Evolutionary conservation across 2,113 vertebrate genomes (phyloP).

Genomic region (Vombatus ursinus): DNA sequence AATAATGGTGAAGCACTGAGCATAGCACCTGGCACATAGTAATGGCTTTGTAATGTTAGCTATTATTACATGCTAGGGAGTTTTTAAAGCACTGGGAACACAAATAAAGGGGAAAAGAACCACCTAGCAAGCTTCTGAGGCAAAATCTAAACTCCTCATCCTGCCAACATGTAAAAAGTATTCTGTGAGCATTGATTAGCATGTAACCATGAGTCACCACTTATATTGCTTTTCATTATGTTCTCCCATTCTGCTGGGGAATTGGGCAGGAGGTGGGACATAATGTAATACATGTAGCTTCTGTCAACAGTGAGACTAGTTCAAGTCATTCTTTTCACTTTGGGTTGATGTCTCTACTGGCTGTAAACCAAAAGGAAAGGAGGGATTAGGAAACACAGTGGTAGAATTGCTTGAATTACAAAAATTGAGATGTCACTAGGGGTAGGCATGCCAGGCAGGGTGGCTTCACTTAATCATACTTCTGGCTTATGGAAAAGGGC

Average conservation of each 20-base stretch:
- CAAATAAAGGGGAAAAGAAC: neutral
- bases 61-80: neutral
- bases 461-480: neutral
- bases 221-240: neutral
- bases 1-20: neutral
- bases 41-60: neutral
- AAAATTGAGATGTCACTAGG: neutral
- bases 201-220: neutral
- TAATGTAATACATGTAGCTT: neutral
- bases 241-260: neutral
- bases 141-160: neutral
- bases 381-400: neutral
- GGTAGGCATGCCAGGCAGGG: neutral
- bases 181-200: neutral
- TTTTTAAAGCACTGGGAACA: neutral
- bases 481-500: neutral
- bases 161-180: neutral
- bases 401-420: neutral
- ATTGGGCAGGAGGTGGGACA: neutral
- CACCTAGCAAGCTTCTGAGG: neutral
- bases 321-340: neutral
- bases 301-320: neutral
- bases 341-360: neutral
- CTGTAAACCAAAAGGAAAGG: neutral
- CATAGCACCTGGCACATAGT: neutral